These are phyloP conservation scores for Pristis pectinata DNA, from an alignment of 2,797 vertebrate genomes.

Conservation along the genomic window DNA sequence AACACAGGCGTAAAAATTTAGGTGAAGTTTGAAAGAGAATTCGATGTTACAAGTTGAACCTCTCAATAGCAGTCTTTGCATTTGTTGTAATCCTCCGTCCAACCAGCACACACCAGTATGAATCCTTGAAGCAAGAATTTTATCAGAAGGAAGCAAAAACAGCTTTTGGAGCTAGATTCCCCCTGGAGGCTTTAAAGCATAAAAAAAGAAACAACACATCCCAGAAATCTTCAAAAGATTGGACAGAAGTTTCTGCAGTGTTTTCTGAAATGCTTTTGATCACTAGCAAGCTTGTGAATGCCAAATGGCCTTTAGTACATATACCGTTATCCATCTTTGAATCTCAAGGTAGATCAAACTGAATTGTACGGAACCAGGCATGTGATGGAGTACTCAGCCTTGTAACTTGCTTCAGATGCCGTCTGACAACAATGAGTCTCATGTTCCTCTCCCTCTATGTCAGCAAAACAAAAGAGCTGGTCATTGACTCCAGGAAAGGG, in stretches of 20 bases:
- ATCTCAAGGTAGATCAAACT: background rate
- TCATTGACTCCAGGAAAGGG: too few relatives aligned
- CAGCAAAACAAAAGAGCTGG: too few relatives aligned
- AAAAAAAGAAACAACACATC: background rate
- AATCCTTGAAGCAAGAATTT: background rate
- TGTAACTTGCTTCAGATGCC: background rate
- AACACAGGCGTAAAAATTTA: background rate
- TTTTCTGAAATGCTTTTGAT: background rate
- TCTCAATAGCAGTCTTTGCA: too few relatives aligned
- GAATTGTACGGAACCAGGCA: too few relatives aligned
- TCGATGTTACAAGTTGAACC: background rate
- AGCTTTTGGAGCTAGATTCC: background rate
- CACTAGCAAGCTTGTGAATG: background rate
- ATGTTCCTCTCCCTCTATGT: too few relatives aligned
- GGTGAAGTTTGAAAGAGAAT: background rate
- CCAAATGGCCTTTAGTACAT: background rate
- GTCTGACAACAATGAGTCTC: background rate
- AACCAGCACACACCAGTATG: background rate
- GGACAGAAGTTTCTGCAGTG: background rate
- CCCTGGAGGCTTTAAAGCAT: background rate
- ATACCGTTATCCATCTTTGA: background rate
- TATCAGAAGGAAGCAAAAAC: background rate
- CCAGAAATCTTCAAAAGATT: background rate
- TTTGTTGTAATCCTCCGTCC: background rate
- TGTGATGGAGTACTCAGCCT: too few relatives aligned